phyloP scores from a whole-genome alignment of 2,888 invertebrate species.

The Pardosa pseudoannulata region DNA sequence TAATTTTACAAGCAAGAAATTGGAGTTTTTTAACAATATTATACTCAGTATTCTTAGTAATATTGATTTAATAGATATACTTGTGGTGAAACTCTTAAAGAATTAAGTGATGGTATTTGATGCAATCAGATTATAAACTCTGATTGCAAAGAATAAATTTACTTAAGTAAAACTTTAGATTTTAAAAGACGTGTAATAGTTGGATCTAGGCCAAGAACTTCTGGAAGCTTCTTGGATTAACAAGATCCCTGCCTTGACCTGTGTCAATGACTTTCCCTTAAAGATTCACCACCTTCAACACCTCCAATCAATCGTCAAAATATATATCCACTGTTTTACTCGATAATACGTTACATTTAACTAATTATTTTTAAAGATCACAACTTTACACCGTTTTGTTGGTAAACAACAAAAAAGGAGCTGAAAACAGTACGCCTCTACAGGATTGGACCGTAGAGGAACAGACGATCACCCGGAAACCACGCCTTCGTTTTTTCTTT shows the following conservation, averaged over 20 bases:
- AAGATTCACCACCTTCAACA: not conserved
- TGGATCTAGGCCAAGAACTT: constrained; percentile 46
- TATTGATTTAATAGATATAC: not conserved
- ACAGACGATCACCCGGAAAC: too few relatives aligned
- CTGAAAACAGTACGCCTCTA: too few relatives aligned
- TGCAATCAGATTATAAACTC: constrained; percentile 57
- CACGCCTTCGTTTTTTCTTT: too few relatives aligned
- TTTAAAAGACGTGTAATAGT: not conserved
- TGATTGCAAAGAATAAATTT: constrained; percentile 32
- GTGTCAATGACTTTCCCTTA: constrained; percentile 14
- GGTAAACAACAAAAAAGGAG: too few relatives aligned
- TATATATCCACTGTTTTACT: not conserved
- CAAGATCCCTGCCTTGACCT: constrained; percentile 42
- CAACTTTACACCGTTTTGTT: too few relatives aligned
- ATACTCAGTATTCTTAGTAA: not conserved
- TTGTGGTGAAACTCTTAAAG: not conserved
- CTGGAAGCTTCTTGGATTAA: constrained; percentile 58
- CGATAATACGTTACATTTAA: too few relatives aligned
- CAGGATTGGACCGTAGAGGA: too few relatives aligned
- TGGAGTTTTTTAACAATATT: too few relatives aligned
- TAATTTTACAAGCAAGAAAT: not conserved
- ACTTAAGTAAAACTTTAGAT: not conserved
- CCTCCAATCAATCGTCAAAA: constrained; percentile 1
- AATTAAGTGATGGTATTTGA: not conserved
- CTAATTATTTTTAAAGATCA: too few relatives aligned